These are phyloP conservation scores for Sarotherodon lohbergeri DNA, from an alignment of 2,113 vertebrate species.

Conservation along the genomic window DNA sequence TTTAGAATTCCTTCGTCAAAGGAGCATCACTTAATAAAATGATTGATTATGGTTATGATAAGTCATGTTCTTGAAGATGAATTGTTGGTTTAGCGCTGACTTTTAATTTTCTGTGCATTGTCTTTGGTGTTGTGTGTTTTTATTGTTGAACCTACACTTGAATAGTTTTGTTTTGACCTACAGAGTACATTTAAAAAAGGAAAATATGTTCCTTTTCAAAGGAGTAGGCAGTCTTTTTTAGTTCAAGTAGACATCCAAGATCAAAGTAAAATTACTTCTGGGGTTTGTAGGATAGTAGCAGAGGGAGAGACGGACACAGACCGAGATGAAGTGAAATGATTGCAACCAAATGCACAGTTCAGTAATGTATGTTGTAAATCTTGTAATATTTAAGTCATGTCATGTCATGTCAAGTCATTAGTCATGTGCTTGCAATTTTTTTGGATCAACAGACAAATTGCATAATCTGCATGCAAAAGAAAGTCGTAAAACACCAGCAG, in stretches of 20 bases:
- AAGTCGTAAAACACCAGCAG: background rate
- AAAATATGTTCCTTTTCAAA: background rate
- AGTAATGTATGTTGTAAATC: background rate
- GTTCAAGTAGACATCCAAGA: background rate
- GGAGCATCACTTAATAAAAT: background rate
- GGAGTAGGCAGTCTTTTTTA: background rate
- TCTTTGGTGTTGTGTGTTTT: background rate
- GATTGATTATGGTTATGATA: background rate
- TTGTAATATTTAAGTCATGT: background rate
- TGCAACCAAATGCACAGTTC: background rate
- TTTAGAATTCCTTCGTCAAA: background rate
- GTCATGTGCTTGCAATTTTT: background rate
- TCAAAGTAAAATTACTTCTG: slow-evolving; percentile 10
- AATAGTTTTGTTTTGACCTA: background rate
- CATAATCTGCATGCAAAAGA: background rate
- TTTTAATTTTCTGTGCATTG: background rate
- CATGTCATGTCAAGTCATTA: background rate
- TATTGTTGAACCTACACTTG: background rate
- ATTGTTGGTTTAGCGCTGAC: background rate
- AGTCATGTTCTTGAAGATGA: background rate
- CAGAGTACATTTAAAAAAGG: background rate
- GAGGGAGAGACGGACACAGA: background rate
- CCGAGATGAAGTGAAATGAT: background rate
- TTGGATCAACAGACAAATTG: background rate
- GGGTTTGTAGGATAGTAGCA: background rate